Evolutionary conservation across 2,113 vertebrate genomes (phyloP).

Genomic region (Sorex fumeus): DNA sequence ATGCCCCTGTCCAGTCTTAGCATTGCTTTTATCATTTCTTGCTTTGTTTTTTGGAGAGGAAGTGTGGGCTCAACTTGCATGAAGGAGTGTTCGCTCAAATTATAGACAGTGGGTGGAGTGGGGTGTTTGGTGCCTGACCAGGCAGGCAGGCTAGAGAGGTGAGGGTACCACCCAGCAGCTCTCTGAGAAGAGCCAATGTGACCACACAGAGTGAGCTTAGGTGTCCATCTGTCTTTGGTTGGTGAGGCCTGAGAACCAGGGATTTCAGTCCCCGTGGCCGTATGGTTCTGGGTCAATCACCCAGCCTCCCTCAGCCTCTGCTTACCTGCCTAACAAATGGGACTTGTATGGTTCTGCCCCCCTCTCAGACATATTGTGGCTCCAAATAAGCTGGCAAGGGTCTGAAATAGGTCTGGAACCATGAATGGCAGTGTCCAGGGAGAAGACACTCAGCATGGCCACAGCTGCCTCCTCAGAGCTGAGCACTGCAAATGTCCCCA

Average conservation of each 20-base stretch:
- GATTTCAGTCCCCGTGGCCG: background rate
- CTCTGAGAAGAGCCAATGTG: background rate
- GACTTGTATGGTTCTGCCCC: background rate
- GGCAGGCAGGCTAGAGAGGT: background rate
- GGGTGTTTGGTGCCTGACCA: background rate
- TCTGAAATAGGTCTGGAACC: conserved; percentile 6
- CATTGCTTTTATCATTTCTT: conserved; percentile 51
- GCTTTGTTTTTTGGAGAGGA: background rate
- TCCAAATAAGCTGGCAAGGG: background rate
- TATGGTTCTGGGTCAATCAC: background rate
- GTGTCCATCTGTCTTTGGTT: background rate
- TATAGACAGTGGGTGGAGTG: background rate
- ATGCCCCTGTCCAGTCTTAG: background rate
- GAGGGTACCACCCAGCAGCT: background rate
- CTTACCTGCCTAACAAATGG: background rate
- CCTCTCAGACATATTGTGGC: background rate
- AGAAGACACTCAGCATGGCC: background rate
- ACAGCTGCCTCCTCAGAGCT: background rate
- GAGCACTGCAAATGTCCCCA: accelerated
- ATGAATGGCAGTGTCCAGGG: background rate
- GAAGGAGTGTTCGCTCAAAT: conserved; percentile 4
- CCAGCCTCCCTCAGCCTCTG: background rate
- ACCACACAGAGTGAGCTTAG: background rate
- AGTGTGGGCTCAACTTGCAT: background rate
- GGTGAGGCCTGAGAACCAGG: background rate